A percentile compares a stretch with the other conserved stretches of the same genome.
phyloP scores from a whole-genome alignment of 2,113 vertebrate species.

The Aviceda subcristata region DNA sequence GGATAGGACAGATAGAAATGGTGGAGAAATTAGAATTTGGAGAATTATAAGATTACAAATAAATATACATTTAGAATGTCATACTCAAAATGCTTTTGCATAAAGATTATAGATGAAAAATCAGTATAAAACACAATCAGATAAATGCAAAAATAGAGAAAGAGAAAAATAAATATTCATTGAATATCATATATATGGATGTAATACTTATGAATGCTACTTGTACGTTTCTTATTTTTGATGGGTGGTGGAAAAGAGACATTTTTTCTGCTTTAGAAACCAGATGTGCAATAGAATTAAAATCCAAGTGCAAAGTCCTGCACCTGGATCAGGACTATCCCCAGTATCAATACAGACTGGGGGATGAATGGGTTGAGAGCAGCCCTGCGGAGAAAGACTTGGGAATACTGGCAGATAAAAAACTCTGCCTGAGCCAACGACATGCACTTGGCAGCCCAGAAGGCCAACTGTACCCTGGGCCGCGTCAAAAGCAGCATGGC shows the following conservation, averaged over 20 bases:
- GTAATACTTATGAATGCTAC: not conserved
- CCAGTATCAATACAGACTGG: not conserved
- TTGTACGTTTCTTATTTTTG: not conserved
- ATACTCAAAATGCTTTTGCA: not conserved
- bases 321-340: accelerated
- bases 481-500: not conserved
- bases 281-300: not conserved
- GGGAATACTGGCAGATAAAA: not conserved
- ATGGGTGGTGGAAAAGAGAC: not conserved
- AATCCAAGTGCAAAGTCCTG: not conserved
- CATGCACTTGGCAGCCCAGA: accelerated
- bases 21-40: not conserved
- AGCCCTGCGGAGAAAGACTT: not conserved
- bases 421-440: not conserved
- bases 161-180: not conserved
- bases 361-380: not conserved
- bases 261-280: not conserved
- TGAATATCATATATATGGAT: not conserved
- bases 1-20: not conserved
- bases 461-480: not conserved
- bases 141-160: not conserved
- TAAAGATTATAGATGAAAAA: not conserved
- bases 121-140: not conserved
- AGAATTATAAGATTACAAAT: not conserved
- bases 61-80: not conserved